Evolutionary conservation across 2,888 invertebrate species (phyloP).

Genomic region (Trimorus sp.): DNA sequence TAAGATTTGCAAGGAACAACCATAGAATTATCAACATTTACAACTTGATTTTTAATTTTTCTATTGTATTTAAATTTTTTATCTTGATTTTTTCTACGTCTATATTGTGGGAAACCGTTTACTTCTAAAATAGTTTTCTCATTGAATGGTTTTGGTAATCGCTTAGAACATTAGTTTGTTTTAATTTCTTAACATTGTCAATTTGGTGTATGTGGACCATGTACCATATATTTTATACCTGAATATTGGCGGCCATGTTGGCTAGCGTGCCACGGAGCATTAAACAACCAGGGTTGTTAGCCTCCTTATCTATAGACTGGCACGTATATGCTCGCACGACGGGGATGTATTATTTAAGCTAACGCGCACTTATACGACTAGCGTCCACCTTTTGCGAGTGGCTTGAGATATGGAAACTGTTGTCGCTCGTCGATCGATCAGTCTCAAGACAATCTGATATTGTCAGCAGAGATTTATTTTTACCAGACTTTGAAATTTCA

Average conservation of each 20-base stretch:
- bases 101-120: no score
- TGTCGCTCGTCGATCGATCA: slow-evolving; percentile 55
- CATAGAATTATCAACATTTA: no score
- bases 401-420: slow-evolving; percentile 54
- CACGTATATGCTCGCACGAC: slow-evolving; percentile 68
- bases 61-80: no score
- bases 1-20: no score
- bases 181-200: no score
- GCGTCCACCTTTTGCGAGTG: slow-evolving; percentile 29
- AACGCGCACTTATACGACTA: slow-evolving; percentile 65
- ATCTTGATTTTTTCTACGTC: no score
- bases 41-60: no score
- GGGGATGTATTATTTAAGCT: slow-evolving; percentile 75
- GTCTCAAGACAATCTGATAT: slow-evolving; percentile 34
- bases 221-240: slow-evolving; percentile 72
- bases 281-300: slow-evolving; percentile 78
- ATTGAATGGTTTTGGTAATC: no score
- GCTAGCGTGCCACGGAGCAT: slow-evolving; percentile 74
- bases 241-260: slow-evolving; percentile 73
- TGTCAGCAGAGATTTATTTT: slow-evolving; percentile 32
- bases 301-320: slow-evolving; percentile 73
- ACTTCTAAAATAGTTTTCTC: no score
- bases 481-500: background rate
- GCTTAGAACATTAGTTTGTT: no score
- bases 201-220: no score